A percentile compares a stretch with the other conserved stretches of the same genome.
These are phyloP conservation scores for Plecturocebus donacophilus DNA, from an alignment of 2,113 vertebrate species.

Conservation along the genomic window DNA sequence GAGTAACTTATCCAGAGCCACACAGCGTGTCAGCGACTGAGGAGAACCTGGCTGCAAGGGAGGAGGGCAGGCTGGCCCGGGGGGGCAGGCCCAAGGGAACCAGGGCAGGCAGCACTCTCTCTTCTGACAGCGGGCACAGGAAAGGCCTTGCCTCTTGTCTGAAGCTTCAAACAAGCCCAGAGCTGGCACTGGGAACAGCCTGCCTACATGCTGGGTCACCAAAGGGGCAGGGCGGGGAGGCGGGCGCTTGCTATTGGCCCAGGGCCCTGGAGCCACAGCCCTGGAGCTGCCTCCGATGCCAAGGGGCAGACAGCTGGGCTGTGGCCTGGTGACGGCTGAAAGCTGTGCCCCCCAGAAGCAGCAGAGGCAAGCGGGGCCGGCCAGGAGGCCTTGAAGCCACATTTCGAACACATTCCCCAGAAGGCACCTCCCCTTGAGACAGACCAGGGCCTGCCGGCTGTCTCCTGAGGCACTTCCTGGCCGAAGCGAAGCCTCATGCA, in stretches of 20 bases:
- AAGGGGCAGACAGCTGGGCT: neutral
- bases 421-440: neutral
- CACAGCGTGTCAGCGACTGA: neutral
- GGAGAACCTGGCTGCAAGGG: neutral
- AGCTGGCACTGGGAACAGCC: neutral
- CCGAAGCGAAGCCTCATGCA: neutral
- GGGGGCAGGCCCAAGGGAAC: neutral
- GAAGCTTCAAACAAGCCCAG: neutral
- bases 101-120: neutral
- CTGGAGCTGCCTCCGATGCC: neutral
- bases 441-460: neutral
- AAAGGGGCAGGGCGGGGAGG: neutral
- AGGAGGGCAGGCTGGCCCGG: neutral
- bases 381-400: neutral
- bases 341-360: neutral
- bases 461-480: neutral
- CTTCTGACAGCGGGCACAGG: neutral
- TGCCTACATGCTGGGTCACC: neutral
- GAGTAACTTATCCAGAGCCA: neutral
- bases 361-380: neutral
- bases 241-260: neutral
- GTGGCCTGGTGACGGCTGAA: neutral
- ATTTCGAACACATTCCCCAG: neutral
- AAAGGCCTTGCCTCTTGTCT: neutral
- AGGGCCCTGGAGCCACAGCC: neutral